These are phyloP conservation scores for Penelope pileata DNA, from an alignment of 2,113 vertebrate species.

Conservation along the genomic window DNA sequence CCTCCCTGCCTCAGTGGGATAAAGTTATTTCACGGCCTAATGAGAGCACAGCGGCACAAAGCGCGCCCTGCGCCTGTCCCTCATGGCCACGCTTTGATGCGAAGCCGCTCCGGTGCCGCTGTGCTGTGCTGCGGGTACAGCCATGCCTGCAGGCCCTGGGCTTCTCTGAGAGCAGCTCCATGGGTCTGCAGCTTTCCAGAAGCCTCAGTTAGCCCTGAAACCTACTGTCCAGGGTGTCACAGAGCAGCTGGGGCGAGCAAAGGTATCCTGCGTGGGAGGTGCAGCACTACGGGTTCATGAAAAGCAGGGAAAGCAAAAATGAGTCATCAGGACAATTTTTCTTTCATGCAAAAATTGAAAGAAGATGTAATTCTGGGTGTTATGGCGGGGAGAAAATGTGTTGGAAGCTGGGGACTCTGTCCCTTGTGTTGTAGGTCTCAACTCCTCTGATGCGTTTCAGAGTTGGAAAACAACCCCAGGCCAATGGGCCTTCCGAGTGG, in stretches of 20 bases:
- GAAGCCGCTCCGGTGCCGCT: constrained; percentile 72
- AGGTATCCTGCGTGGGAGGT: accelerated
- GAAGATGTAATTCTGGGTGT: not conserved
- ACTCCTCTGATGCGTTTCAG: not conserved
- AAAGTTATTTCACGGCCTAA: constrained; percentile 84
- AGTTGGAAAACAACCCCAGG: not conserved
- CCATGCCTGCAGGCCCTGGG: constrained; percentile 67
- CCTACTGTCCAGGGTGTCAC: accelerated
- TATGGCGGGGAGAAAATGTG: accelerated
- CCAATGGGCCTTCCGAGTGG: accelerated
- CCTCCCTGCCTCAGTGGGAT: constrained; percentile 76
- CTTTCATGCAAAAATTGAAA: not conserved
- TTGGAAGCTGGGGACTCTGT: not conserved
- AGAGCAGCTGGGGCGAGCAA: not conserved
- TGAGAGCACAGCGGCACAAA: constrained; percentile 79
- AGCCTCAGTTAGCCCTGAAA: accelerated
- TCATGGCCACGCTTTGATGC: constrained; percentile 78
- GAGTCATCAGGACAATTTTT: accelerated
- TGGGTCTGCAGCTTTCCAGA: not conserved
- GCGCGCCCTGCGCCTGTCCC: constrained; percentile 76
- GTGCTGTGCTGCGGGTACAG: constrained; percentile 66
- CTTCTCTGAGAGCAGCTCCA: constrained; percentile 25
- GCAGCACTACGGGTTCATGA: accelerated
- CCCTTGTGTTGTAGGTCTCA: not conserved
- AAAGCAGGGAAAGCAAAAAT: not conserved